Conservation (phyloP, 2,797 vertebrate genomes). For the Poecile montanus region DNA sequence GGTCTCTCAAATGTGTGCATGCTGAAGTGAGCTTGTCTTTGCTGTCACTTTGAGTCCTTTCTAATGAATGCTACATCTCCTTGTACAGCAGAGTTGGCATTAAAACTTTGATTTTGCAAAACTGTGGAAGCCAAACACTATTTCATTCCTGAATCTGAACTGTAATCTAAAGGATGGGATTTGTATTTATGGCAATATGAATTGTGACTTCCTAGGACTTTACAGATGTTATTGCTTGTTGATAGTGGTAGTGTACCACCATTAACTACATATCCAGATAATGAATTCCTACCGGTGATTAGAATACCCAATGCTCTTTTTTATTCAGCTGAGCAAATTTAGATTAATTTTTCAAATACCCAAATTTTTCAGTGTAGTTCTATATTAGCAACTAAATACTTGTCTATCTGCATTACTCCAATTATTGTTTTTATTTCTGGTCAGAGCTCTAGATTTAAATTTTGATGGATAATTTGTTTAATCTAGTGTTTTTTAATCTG, state of each 20-base stretch:
- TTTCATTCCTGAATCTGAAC: neutral
- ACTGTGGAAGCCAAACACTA: neutral
- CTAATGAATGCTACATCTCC: neutral
- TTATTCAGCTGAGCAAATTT: neutral
- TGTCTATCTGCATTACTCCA: neutral
- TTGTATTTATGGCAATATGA: neutral
- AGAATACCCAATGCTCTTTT: neutral
- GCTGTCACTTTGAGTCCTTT: neutral
- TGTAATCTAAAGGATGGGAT: neutral
- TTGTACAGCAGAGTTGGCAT: neutral
- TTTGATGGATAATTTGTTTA: neutral
- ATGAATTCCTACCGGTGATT: neutral
- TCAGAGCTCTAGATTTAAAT: neutral
- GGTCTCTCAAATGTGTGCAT: neutral
- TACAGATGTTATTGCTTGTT: neutral
- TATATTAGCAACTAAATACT: neutral
- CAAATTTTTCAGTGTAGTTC: neutral
- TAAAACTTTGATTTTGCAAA: neutral
- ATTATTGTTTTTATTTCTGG: neutral
- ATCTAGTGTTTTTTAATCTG: neutral
- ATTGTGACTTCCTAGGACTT: neutral
- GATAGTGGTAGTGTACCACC: neutral
- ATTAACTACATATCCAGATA: neutral
- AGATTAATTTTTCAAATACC: neutral
- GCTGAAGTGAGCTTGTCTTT: neutral